These are phyloP conservation scores for Indicator maculatus DNA, from an alignment of 2,113 vertebrate species.

Conservation along the genomic window DNA sequence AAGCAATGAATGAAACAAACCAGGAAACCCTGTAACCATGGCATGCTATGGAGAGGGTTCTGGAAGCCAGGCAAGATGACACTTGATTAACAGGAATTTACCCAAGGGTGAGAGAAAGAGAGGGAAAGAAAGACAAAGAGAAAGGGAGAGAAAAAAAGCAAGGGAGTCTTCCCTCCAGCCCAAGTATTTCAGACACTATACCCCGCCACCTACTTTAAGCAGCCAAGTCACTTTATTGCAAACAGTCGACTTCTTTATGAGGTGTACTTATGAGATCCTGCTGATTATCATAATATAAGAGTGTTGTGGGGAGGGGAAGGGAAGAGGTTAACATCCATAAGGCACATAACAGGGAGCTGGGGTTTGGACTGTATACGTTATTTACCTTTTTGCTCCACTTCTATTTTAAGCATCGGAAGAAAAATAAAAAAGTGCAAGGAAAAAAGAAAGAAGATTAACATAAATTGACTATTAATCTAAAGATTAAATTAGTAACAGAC, in stretches of 20 bases:
- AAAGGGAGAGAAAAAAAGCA: slow-evolving; percentile 78
- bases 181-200: slow-evolving; percentile 83
- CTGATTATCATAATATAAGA: slow-evolving; percentile 85
- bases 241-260: slow-evolving; percentile 82
- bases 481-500: slow-evolving; percentile 92
- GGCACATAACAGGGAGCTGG: slow-evolving; percentile 98
- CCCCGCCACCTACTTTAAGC: slow-evolving; percentile 87
- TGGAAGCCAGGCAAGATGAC: slow-evolving; percentile 93
- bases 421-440: slow-evolving; percentile 97
- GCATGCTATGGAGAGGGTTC: slow-evolving; percentile 95
- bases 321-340: slow-evolving; percentile 93
- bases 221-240: slow-evolving; percentile 82
- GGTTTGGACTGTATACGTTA: slow-evolving; percentile 93
- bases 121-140: slow-evolving; percentile 75
- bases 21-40: slow-evolving; percentile 90
- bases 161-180: slow-evolving; percentile 75
- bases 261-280: slow-evolving; percentile 84
- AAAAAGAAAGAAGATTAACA: slow-evolving; percentile 99
- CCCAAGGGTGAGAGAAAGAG: slow-evolving; percentile 83
- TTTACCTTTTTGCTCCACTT: slow-evolving; percentile 99
- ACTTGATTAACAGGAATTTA: slow-evolving; percentile 88
- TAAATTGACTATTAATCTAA: slow-evolving; percentile 95
- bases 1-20: slow-evolving; percentile 85
- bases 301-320: slow-evolving; percentile 81
- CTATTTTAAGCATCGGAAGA: slow-evolving; percentile 99